Evolutionary conservation across 2,888 invertebrate genomes (phyloP), one percentile per base, ranked within the genome.

Genomic region (Temnothorax ravouxi): DNA sequence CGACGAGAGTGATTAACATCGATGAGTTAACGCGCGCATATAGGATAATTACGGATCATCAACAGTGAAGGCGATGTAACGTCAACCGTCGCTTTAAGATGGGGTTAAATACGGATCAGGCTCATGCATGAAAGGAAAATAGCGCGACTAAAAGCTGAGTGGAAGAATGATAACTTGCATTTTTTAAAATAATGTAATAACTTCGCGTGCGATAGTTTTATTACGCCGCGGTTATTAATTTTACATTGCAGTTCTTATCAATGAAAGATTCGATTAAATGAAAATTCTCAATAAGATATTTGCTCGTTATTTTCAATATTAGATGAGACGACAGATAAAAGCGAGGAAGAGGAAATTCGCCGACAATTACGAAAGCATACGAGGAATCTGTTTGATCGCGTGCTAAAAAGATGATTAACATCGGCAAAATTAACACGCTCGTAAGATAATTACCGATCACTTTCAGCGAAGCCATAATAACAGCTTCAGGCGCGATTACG

Each of bases 361-460:
- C n/a, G 13, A 56, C 47, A 59, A 38, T 80, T 72, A 72, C 15
- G 25, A 38, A 44, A 44, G 21, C 3, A 59, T 44, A 80, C 25
- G n/a, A n/a, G n/a, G 50, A 64, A 50, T 71, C 38, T 25, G 41
- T 15, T 66, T 18, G 71, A 84, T 67, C 47, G 62, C 64, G 44
- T 34, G 67, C 29, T 71, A 52, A 79, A 52, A 80, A 62, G 83
- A 41, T 62, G 64, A 80, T 79, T 71, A 84, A 84, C 83, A 50
- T 71, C 80, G 56, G 38, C n/a, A 25, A 54, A 80, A 69, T 80
- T 84, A 84, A 71, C 64, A 80, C 71, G 38, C 80, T 62, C 41
- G 44, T 80, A 47, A 71, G 84, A 80, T 84, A 84, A 84, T 84
- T 84, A 71, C 54, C 54, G 50, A 82, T 81, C 62, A 38, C 29